These are phyloP conservation scores for Patella vulgata DNA, from an alignment of 1,140 invertebrate species.

Conservation along the genomic window DNA sequence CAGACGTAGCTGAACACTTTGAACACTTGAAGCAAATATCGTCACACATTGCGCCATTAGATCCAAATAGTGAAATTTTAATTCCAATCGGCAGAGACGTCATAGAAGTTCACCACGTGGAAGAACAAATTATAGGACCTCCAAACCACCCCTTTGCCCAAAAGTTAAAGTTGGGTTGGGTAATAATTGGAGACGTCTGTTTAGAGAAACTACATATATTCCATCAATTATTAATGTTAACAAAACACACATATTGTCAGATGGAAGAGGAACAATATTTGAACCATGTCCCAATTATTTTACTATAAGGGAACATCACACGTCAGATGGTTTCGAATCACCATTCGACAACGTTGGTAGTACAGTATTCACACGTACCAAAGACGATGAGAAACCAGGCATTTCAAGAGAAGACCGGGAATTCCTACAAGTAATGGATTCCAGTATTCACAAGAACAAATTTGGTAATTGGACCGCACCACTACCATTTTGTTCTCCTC, in stretches of 20 bases:
- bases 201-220: constrained; percentile 20
- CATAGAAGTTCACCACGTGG: constrained; percentile 23
- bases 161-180: constrained; percentile 36
- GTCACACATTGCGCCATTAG: constrained; percentile 14
- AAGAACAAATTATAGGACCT: constrained; percentile 23
- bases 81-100: constrained; percentile 33
- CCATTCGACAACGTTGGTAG: too few species aligned
- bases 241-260: constrained; percentile 19
- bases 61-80: constrained; percentile 15
- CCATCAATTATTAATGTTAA: constrained; percentile 2
- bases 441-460: constrained; percentile 3
- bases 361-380: constrained; percentile 14
- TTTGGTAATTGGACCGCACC: constrained; percentile 29
- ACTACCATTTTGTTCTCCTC: constrained; percentile 18
- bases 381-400: constrained; percentile 19
- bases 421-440: constrained; percentile 29
- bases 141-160: constrained; percentile 23
- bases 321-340: constrained; percentile 8
- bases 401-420: constrained; percentile 26
- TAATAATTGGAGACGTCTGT: constrained; percentile 33
- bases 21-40: constrained; percentile 14
- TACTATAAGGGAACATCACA: constrained; percentile 7
- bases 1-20: neutral
- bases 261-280: constrained; percentile 20
- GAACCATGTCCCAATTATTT: constrained; percentile 22